These are phyloP conservation scores for Pagetopsis macropterus DNA, from an alignment of 2,797 vertebrate species.

Conservation along the genomic window DNA sequence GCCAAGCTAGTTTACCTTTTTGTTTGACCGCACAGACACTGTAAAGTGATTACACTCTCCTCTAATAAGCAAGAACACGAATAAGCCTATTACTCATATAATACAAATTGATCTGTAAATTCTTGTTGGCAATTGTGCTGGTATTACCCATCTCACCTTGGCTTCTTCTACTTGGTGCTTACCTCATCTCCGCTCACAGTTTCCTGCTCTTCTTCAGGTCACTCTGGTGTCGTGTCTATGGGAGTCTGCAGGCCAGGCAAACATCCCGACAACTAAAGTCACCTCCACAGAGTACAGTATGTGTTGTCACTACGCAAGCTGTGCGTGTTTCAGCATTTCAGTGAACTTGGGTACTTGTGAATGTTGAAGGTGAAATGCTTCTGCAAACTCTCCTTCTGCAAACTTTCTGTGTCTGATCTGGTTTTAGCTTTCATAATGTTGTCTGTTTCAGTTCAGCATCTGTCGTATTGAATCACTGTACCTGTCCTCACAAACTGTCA, in stretches of 20 bases:
- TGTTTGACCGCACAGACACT: neutral
- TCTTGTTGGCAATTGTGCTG: neutral
- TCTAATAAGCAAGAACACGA: neutral
- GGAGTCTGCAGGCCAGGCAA: constrained; percentile 24
- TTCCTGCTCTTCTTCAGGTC: constrained; percentile 31
- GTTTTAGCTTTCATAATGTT: constrained; percentile 28
- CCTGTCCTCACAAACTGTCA: constrained; percentile 35
- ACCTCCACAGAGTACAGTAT: constrained; percentile 42
- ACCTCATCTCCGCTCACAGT: neutral
- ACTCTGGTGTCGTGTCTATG: constrained; percentile 39
- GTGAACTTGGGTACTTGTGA: constrained; percentile 20
- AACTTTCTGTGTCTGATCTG: neutral
- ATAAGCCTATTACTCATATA: neutral
- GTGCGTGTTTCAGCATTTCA: constrained; percentile 37
- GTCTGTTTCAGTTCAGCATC: constrained; percentile 22
- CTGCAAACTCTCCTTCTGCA: constrained; percentile 4
- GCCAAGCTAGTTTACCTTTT: neutral
- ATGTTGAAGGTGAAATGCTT: constrained; percentile 46
- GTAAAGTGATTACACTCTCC: neutral
- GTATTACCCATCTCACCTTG: neutral
- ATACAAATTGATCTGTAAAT: neutral
- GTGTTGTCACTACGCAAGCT: constrained; percentile 58
- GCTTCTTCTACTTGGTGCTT: neutral
- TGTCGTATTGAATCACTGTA: constrained; percentile 27
- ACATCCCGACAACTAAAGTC: constrained; percentile 61